Evolutionary conservation across 2,113 vertebrate genomes (phyloP).

Genomic region (Neoarius graeffei): DNA sequence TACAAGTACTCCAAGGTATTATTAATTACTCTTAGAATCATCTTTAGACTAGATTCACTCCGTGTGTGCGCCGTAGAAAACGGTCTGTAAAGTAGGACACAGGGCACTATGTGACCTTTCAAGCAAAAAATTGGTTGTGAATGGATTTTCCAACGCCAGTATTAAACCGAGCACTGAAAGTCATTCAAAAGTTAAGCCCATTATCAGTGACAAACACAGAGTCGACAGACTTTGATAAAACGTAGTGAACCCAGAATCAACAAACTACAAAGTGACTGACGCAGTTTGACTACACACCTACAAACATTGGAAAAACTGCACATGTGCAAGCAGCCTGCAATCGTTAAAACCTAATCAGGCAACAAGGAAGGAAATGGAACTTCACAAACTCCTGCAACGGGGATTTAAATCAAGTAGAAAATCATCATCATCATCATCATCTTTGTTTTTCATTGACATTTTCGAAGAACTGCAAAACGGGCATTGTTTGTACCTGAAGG

Average conservation of each 20-base stretch:
- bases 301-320: background rate
- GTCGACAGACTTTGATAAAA: background rate
- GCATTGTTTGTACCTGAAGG: constrained; percentile 82
- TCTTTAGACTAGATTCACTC: background rate
- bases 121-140: background rate
- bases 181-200: background rate
- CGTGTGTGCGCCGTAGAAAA: background rate
- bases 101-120: background rate
- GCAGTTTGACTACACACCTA: background rate
- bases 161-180: background rate
- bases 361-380: constrained; percentile 13
- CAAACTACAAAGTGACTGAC: background rate
- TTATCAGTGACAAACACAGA: background rate
- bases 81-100: background rate
- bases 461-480: no score
- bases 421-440: background rate
- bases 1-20: no score
- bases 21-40: background rate
- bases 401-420: constrained; percentile 12
- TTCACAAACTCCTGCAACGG: background rate
- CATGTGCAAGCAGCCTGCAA: background rate
- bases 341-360: constrained; percentile 2
- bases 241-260: background rate
- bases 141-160: background rate
- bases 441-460: no score